Conservation (phyloP, 2,888 invertebrate genomes). For the Griposia aprilina region DNA sequence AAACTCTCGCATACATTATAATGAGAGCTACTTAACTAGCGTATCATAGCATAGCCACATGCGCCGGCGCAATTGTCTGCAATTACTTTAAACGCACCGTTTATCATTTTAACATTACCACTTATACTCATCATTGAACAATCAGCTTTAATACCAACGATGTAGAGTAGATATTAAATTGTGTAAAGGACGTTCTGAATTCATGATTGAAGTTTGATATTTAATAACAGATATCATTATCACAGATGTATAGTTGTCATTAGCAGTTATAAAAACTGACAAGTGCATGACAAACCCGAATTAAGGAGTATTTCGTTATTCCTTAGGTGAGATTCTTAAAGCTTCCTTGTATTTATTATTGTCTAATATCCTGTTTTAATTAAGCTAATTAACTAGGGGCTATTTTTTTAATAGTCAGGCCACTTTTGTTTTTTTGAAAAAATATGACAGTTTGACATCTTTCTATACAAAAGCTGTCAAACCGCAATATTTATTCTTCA, state of each 20-base stretch:
- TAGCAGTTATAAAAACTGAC: conserved; percentile 25
- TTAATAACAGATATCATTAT: conserved; percentile 39
- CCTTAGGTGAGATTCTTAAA: too few relatives aligned
- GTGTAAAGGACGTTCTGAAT: neutral
- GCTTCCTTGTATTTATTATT: neutral
- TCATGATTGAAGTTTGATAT: conserved; percentile 28
- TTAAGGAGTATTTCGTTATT: neutral
- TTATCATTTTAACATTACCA: conserved; percentile 47
- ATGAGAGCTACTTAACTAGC: conserved; percentile 24
- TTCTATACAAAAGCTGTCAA: neutral
- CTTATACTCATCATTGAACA: conserved; percentile 15
- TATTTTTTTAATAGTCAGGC: neutral
- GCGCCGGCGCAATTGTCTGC: conserved; percentile 27
- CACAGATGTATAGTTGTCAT: conserved; percentile 27
- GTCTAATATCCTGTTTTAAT: too few relatives aligned
- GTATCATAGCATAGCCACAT: conserved; percentile 51
- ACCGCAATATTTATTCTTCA: neutral
- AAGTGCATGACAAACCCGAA: neutral
- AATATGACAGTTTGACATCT: neutral
- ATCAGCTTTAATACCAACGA: neutral
- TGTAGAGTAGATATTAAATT: conserved; percentile 12
- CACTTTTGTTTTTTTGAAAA: neutral
- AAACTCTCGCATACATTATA: conserved; percentile 22
- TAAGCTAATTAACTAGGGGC: neutral
- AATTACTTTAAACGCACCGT: conserved; percentile 55